phyloP scores from a whole-genome alignment of 2,113 vertebrate species.

The Salvelinus fontinalis region DNA sequence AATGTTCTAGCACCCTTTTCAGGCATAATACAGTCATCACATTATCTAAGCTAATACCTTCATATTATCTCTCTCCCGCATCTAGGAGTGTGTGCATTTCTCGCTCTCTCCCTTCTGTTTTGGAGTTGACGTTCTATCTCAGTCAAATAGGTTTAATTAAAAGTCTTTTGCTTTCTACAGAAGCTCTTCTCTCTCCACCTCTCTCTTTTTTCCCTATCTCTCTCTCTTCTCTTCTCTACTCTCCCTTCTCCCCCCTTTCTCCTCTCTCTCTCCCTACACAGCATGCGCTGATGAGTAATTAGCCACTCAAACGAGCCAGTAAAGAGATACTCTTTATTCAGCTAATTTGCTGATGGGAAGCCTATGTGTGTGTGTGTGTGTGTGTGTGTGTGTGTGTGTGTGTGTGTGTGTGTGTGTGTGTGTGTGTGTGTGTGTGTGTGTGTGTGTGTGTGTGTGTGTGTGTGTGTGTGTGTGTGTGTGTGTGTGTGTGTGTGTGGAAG shows the following conservation, averaged over 20 bases:
- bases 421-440: conserved; percentile 22
- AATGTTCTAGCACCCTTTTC: conserved; percentile 25
- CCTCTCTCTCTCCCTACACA: conserved; percentile 38
- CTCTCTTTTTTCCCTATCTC: too few species aligned
- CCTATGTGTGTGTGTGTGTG: conserved; percentile 29
- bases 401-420: conserved; percentile 24
- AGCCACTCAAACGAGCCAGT: conserved; percentile 67
- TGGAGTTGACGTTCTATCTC: conserved; percentile 55
- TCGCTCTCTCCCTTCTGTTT: conserved; percentile 39
- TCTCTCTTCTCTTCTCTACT: too few species aligned
- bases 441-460: conserved; percentile 19
- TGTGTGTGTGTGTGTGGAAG: conserved; percentile 41
- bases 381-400: conserved; percentile 26
- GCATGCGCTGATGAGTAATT: conserved; percentile 71
- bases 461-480: conserved; percentile 28
- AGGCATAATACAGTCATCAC: conserved; percentile 50
- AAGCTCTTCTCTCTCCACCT: conserved; percentile 17
- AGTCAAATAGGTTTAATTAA: conserved; percentile 78
- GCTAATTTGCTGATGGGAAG: conserved; percentile 65
- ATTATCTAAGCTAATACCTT: conserved; percentile 52
- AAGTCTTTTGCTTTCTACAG: conserved; percentile 72
- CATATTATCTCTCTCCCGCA: conserved; percentile 44
- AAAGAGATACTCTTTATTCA: conserved; percentile 68
- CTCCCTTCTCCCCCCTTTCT: not conserved
- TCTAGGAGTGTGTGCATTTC: conserved; percentile 23